Base-by-base conservation (phyloP, 2,888 invertebrate genomes). In the Microctonus hyperodae region DNA sequence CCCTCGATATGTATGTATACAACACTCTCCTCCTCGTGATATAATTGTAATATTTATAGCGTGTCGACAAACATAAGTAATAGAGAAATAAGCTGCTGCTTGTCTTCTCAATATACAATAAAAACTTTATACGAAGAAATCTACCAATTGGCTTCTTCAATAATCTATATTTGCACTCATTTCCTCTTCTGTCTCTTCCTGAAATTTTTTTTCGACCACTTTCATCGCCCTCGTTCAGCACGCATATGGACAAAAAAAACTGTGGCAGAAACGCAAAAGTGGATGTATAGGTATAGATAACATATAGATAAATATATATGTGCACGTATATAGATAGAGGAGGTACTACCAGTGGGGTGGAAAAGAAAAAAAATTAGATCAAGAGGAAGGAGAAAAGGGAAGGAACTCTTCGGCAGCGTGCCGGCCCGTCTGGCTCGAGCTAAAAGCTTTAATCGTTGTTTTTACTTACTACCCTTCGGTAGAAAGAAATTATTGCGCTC, bases 371-470 rank as follows among this genome's bases (percentile, higher is more conserved):
- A 60, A 61, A 60, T 25, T 23, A n/a, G 28, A 25, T 23, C 1
- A 11, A 37, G 57, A 37, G 65, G 44, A 25, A 37, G 65, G 44
- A 25, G 33, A 53, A 37, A 59, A 59, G 67, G 25, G 58, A 51
- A 25, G 50, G 22, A 53, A 65, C 63, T 61, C 57, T 65, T 53
- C 48, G 57, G 48, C 23, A 64, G 53, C 33, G 66, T 62, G 70
- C 70, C 58, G 69, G 67, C 59, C 70, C 55, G 69, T 66, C 68
- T 69, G 65, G 69, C 72, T 70, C 64, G 65, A 67, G 73, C 75
- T 79, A 78, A 79, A 78, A 78, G 76, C 75, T 72, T 76, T 77
- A 79, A 79, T 78, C 76, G 73, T 72, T 71, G 72, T 74, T 74
- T 73, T 75, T 72, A 70, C 67, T 71, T 72, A 68, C 72, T 70